These are phyloP conservation scores for Dasypus novemcinctus DNA, from an alignment of 2,113 vertebrate genomes.

Conservation along the genomic window DNA sequence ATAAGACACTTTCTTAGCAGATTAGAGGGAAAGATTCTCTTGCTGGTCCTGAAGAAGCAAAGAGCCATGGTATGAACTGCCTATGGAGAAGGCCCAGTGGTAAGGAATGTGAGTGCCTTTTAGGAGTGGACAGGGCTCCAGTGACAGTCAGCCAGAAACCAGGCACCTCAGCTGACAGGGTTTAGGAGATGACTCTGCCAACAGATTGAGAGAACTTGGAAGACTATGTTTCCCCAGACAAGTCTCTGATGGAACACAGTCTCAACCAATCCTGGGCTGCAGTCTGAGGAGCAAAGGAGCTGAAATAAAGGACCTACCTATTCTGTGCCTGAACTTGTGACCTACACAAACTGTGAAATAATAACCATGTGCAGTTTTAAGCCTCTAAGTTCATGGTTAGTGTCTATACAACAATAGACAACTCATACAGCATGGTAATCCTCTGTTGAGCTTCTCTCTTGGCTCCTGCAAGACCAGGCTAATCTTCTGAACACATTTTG, in stretches of 20 bases:
- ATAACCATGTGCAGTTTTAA: background rate
- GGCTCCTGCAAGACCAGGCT: background rate
- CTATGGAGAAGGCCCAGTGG: background rate
- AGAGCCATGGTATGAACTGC: background rate
- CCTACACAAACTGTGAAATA: background rate
- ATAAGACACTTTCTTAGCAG: background rate
- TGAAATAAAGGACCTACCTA: background rate
- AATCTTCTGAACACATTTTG: background rate
- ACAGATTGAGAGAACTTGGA: background rate
- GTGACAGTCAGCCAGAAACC: background rate
- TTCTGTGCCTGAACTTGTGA: background rate
- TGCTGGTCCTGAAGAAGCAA: background rate
- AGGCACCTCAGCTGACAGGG: background rate
- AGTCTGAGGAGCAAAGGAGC: background rate
- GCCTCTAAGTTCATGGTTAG: background rate
- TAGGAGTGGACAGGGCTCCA: background rate
- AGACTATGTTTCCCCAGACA: background rate
- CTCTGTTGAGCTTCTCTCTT: background rate
- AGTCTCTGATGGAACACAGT: background rate
- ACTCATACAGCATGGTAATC: background rate
- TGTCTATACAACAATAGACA: background rate
- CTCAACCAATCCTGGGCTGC: background rate
- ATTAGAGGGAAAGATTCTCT: background rate
- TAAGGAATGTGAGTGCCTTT: background rate
- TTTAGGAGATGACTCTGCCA: background rate